These are phyloP conservation scores for Apis cerana DNA, from an alignment of 1,140 invertebrate species.

Conservation along the genomic window DNA sequence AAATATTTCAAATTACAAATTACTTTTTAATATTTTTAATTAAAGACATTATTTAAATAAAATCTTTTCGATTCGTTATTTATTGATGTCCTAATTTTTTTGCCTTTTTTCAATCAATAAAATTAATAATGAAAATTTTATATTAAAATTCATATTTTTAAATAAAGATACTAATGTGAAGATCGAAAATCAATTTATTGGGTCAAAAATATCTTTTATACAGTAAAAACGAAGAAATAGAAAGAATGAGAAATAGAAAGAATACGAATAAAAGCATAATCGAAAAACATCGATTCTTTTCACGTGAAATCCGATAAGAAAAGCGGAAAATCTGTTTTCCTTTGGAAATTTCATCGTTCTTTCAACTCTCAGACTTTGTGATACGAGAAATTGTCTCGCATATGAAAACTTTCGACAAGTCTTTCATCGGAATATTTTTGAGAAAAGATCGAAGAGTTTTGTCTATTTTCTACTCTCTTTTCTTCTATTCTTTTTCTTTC, in stretches of 20 bases:
- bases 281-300: slow-evolving; percentile 7
- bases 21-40: no score
- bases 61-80: background rate
- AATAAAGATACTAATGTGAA: background rate
- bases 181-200: background rate
- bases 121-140: background rate
- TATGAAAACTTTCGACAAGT: slow-evolving; percentile 4
- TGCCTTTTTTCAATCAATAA: no score
- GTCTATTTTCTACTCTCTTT: background rate
- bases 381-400: slow-evolving; percentile 11
- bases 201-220: background rate
- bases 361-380: slow-evolving; percentile 1
- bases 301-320: slow-evolving; percentile 1
- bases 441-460: background rate
- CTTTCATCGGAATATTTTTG: background rate
- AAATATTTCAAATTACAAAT: no score
- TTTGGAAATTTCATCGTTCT: slow-evolving; percentile 14
- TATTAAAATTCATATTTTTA: background rate
- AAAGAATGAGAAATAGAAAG: background rate
- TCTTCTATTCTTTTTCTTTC: background rate
- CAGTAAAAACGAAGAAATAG: no score
- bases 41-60: background rate
- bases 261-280: slow-evolving; percentile 18
- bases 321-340: slow-evolving; percentile 13
- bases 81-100: background rate